phyloP scores from a whole-genome alignment of 64 coral and sea anemone species.

The Stichodactyla helianthus region DNA sequence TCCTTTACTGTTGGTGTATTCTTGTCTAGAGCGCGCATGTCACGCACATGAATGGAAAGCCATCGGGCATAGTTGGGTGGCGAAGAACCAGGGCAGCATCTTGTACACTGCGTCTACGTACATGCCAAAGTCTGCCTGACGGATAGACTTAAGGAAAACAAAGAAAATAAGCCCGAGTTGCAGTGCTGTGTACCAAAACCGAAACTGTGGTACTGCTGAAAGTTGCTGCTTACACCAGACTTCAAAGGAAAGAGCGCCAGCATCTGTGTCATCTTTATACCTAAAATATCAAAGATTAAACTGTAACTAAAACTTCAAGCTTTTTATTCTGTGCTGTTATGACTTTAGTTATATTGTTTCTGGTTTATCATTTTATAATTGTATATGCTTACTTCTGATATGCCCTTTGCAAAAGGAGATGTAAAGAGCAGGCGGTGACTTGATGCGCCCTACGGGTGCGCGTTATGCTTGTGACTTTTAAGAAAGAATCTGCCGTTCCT shows the following conservation, averaged over 20 bases:
- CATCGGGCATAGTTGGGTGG: conserved; percentile 32
- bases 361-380: too few species aligned
- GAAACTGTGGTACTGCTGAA: conserved; percentile 23
- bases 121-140: conserved; percentile 8
- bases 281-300: too few species aligned
- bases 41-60: conserved; percentile 41
- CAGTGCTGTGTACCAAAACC: conserved; percentile 32
- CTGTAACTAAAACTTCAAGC: too few species aligned
- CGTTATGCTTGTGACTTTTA: conserved; percentile 26
- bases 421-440: conserved; percentile 20
- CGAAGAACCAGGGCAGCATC: conserved; percentile 53
- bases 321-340: too few species aligned
- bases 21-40: conserved; percentile 28
- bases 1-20: too few species aligned
- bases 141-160: conserved; percentile 15
- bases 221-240: not conserved
- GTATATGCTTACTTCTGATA: not conserved
- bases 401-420: conserved; percentile 26
- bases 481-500: conserved; percentile 44
- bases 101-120: conserved; percentile 3
- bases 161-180: conserved; percentile 31
- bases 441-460: conserved; percentile 27
- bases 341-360: not conserved
- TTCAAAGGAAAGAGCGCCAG: not conserved
- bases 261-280: too few species aligned